Base-by-base conservation (phyloP, 2,888 invertebrate genomes). In the Meliscaeva auricollis region DNA sequence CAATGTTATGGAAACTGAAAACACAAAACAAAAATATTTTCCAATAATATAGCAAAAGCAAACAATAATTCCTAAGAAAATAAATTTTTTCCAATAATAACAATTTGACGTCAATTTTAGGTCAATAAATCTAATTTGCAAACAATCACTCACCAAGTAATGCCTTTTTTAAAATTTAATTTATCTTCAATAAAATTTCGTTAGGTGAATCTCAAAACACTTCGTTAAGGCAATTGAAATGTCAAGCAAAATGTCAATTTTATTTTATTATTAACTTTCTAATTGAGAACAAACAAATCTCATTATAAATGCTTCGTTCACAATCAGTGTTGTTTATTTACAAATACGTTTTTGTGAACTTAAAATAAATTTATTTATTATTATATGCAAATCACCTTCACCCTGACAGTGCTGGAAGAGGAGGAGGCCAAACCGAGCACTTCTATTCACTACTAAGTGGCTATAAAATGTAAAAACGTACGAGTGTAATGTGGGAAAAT, bases 301-400 rank as follows among this genome's bases (percentile, higher is more conserved):
- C 13, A 35, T 20, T 58, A 38, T 17, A n/a, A n/a, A n/a, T 58
- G 38, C 35, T 58, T 58, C 9, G 38, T 20, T 62, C 62, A 62
- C 41, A 62, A 62, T 62, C 62, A 62, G 62, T 62, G 62, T 62
- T n/a, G 41, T 62, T 26, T 62, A 44, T 62, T 62, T 44, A 62
- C 62, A 41, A 26, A 62, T 62, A 62, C 62, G 22, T 22, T 62
- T 62, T 11, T 26, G 15, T 22, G 5, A 44, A 26, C 62, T 62
- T 30, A 72, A 77, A 72, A 82, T 77, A 77, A 66, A 76, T 26
- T 22, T 4, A 50, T 58, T 20, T 66, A n/a, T n/a, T n/a, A n/a
- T n/a, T n/a, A n/a, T n/a, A 70, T 81, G 81, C 64, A 75, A 81
- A 70, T 81, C 62, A 62, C 32, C 38, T 22, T 13, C 38, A 46